Evolutionary conservation across 1,140 invertebrate genomes (phyloP), one percentile per base, ranked within the genome.

Genomic region (Heliconius hermathena): DNA sequence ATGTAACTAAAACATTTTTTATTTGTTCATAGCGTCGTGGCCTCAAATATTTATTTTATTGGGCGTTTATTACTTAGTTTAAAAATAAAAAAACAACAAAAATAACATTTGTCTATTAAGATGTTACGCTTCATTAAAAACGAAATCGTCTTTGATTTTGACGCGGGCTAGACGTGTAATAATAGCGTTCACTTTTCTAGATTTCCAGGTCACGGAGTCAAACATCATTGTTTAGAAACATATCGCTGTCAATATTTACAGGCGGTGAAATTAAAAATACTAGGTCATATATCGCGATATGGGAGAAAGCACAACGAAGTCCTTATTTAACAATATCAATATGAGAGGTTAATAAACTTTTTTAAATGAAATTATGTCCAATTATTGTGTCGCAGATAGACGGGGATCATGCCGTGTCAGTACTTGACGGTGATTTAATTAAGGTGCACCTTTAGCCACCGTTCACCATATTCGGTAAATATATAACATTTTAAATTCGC

Each of bases 371-470:
- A 76, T 36, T 6, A 36, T 66, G 79, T 89, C 84, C 89, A 89
- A 91, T 91, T 90, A 92, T 85, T 70, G 83, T 74, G 54, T 83
- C 75, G 73, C 66, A 72, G 76, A 74, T 76, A 78, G 85, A 82
- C 83, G 85, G 83, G 81, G 81, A 85, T 79, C 84, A 80, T 83
- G 81, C 84, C 80, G 82, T 81, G 90, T 91, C 88, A 87, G 86
- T 86, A 29, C 88, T 79, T 78, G 79, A 71, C 86, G 87, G 90
- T 89, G 87, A 81, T 89, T 92, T 82, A 91, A 91, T 94, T 93
- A 92, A 93, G 82, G 88, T 92, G 88, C 86, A 90, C 82, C 82
- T 93, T 87, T 83, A 85, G 87, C 87, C 91, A 89, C 88, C 85
- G 87, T 91, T 87, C 91, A 89, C 88, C 85, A 88, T 91, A 88